Conservation (phyloP, 2,797 vertebrate genomes). For the Meda fulgida region DNA sequence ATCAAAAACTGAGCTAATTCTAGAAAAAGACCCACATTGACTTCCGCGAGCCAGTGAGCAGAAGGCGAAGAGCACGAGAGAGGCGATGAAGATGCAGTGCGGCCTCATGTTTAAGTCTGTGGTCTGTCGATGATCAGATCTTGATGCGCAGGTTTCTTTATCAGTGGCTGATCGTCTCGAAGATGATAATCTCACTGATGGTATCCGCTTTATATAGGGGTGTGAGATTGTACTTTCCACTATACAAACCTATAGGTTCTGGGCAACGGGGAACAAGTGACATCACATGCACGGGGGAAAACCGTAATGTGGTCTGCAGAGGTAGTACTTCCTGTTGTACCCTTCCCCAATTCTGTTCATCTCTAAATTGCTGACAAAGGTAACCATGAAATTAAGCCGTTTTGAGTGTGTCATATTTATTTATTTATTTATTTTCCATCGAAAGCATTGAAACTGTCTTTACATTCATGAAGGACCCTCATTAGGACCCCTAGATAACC, state of each 20-base stretch:
- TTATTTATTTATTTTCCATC: background rate
- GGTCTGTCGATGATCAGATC: background rate
- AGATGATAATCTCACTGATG: conserved; percentile 4
- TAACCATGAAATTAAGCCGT: background rate
- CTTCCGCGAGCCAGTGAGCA: background rate
- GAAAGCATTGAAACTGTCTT: background rate
- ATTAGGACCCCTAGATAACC: background rate
- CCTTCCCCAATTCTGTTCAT: conserved; percentile 34
- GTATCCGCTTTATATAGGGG: conserved; percentile 23
- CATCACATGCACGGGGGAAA: conserved; percentile 28
- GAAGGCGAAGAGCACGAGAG: conserved; percentile 3
- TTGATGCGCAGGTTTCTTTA: background rate
- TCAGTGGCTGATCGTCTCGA: background rate
- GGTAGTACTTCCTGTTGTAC: conserved; percentile 29
- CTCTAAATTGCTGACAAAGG: background rate
- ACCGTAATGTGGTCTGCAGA: conserved; percentile 35
- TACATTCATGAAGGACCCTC: background rate
- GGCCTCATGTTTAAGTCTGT: conserved; percentile 4
- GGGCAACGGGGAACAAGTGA: background rate
- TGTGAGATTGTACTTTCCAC: conserved; percentile 6
- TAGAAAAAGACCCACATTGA: conserved; percentile 11
- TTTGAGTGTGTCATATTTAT: background rate
- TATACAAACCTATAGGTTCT: background rate
- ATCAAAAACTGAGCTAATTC: background rate
- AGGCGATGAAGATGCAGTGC: conserved; percentile 21